Evolutionary conservation across 2,888 invertebrate species (phyloP), one percentile per base, ranked within the genome.

Genomic region (Nomada ruficornis): DNA sequence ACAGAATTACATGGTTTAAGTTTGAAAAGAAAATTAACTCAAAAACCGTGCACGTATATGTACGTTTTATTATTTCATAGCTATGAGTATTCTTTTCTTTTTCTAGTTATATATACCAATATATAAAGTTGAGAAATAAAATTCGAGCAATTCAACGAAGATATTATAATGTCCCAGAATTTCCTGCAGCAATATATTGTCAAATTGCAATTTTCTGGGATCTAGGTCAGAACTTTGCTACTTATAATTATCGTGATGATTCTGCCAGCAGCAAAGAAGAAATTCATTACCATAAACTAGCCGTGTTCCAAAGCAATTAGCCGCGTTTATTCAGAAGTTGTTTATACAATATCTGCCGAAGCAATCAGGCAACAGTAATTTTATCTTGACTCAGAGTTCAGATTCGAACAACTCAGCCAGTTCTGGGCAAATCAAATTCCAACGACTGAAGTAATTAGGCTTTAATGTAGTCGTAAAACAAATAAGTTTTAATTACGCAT

Each of bases 291-390:
- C 23, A 55, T 55, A 55, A 55, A 55, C 23, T 11, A 55, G 13
- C 23, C 29, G 10, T 57, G 57, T n/a, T 57, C 13, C 26, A 26
- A 57, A 57, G 57, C 26, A 57, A 57, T 57, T 57, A 29, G 26
- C 26, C 57, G n/a, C 13, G 26, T 57, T 57, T 57, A 57, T 57
- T 57, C n/a, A 15, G 26, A 29, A 57, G 57, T 57, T 57, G 26
- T 55, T 23, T 55, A 55, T 55, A 26, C 23, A 23, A 26, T 23
- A 55, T 55, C 23, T 23, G 23, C 23, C 55, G 9, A 26, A 50
- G 50, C 50, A 50, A 55, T 55, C 55, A 26, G 23, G 20, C 55
- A 23, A 11, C 23, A 55, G 55, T 55, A 23, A 55, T 55, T 55
- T 55, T 23, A 55, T 13, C 26, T 57, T 26, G 26, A 57, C 7